These are phyloP conservation scores for Nephila pilipes DNA, from an alignment of 1,140 invertebrate genomes.

Conservation along the genomic window DNA sequence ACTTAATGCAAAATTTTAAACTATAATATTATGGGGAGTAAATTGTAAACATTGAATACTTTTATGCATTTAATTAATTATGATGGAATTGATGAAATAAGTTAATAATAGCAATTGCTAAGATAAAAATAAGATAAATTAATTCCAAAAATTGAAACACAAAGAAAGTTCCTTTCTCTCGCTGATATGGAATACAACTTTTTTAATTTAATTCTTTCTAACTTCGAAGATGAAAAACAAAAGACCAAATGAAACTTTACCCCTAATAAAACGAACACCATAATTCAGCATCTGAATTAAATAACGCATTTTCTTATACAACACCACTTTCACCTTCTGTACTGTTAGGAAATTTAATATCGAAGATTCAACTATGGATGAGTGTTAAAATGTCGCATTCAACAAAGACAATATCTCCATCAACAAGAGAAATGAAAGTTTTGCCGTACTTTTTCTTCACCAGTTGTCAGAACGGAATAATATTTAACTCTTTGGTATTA, in stretches of 20 bases:
- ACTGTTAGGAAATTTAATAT: conserved; percentile 9
- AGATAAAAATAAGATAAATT: neutral
- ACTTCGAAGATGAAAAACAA: neutral
- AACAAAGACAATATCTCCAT: conserved; percentile 25
- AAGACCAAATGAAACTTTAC: neutral
- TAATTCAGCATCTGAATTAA: neutral
- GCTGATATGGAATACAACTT: neutral
- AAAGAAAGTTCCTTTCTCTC: neutral
- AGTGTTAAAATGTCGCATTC: neutral
- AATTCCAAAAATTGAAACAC: neutral
- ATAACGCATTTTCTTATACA: neutral
- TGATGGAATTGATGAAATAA: too few relatives aligned
- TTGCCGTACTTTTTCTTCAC: neutral
- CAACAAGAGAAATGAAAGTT: conserved; percentile 33
- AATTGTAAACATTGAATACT: too few relatives aligned
- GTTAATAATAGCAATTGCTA: too few relatives aligned
- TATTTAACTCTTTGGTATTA: conserved; percentile 33
- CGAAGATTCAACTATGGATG: neutral
- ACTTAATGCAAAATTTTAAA: too few relatives aligned
- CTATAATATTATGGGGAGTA: too few relatives aligned
- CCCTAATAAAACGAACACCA: neutral
- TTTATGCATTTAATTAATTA: too few relatives aligned
- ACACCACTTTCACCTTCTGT: neutral
- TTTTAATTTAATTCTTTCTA: neutral
- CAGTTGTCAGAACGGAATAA: neutral